Base-by-base conservation (phyloP, 1,140 invertebrate species). In the Caenorhabditis remanei region DNA sequence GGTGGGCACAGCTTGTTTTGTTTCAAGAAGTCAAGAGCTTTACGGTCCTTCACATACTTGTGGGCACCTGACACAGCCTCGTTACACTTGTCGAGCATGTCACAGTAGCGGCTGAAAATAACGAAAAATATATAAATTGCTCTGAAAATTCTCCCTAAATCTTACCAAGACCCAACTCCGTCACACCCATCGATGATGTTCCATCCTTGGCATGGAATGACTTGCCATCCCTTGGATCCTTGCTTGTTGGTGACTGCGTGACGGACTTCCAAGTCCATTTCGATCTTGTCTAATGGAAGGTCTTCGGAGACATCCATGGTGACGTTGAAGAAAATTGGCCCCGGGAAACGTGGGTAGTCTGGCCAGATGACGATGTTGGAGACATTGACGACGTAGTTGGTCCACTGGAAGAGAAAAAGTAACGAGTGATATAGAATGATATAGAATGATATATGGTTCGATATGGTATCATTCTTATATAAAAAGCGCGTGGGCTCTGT, bases 331-430 rank as follows among this genome's bases (percentile, higher is more conserved):
- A 92, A 92, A 79, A 92, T 92, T 21, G 91, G 91, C 14, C 91
- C 91, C 8, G 91, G 91, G 87, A 92, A 92, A 53, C 91, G 89
- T 65, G 91, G 91, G 75, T 93, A 92, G 87, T 92, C 91, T 50
- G 91, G 91, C 91, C 91, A 92, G 87, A 92, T 92, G 55, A 92
- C 91, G 71, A 92, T 92, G 87, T 92, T 92, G 2, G 91, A 92
- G 2, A 92, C 91, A 58, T 92, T 92, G 4, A 92, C 91, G 6
- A 91, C 90, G 83, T 92, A 92, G 86, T 92, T 89, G 3, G 92
- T 93, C 91, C 92, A 92, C 91, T n/a, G n/a, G n/a, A n/a, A n/a
- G n/a, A n/a, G n/a, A n/a, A n/a, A n/a, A n/a, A n/a, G n/a, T n/a
- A n/a, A n/a, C n/a, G n/a, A n/a, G n/a, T n/a, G n/a, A n/a, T n/a